phyloP scores from a whole-genome alignment of 2,113 vertebrate genomes.

The Tor tambroides region DNA sequence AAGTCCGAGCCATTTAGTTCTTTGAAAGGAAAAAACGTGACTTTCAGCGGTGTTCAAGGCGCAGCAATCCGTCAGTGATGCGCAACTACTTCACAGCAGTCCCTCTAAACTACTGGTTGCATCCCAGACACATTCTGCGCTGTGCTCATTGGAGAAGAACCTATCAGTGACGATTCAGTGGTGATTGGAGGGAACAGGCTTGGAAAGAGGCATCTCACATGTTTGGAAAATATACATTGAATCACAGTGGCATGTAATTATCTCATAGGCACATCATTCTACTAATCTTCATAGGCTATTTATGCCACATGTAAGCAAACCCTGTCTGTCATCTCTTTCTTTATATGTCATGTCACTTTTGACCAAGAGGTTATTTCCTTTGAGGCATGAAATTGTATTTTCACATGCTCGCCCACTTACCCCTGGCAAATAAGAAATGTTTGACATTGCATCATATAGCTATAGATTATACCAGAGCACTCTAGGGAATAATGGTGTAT shows the following conservation, averaged over 20 bases:
- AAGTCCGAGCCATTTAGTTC: slow-evolving; percentile 44
- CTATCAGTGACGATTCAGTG: slow-evolving; percentile 22
- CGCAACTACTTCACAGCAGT: slow-evolving; percentile 17
- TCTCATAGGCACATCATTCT: background rate
- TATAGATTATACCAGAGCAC: background rate
- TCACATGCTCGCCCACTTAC: slow-evolving; percentile 1
- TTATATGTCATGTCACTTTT: slow-evolving; percentile 19
- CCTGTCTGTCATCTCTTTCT: background rate
- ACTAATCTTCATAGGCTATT: background rate
- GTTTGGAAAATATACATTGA: background rate
- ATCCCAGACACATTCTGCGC: slow-evolving; percentile 27
- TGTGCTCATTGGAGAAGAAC: slow-evolving; percentile 26
- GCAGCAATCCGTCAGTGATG: slow-evolving; percentile 28
- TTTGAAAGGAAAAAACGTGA: background rate
- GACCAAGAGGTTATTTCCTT: slow-evolving; percentile 17
- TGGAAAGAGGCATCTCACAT: slow-evolving; percentile 2
- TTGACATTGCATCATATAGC: slow-evolving; percentile 15
- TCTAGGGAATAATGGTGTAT: background rate
- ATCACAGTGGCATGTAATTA: slow-evolving; percentile 14
- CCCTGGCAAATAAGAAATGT: background rate
- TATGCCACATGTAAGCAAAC: slow-evolving; percentile 5
- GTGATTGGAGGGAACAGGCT: slow-evolving; percentile 17
- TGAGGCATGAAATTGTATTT: background rate
- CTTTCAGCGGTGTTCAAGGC: background rate
- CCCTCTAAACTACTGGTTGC: slow-evolving; percentile 50